A percentile compares a stretch with the other conserved stretches of the same genome.
phyloP scores from a whole-genome alignment of 2,113 vertebrate species.

The Alosa alosa region DNA sequence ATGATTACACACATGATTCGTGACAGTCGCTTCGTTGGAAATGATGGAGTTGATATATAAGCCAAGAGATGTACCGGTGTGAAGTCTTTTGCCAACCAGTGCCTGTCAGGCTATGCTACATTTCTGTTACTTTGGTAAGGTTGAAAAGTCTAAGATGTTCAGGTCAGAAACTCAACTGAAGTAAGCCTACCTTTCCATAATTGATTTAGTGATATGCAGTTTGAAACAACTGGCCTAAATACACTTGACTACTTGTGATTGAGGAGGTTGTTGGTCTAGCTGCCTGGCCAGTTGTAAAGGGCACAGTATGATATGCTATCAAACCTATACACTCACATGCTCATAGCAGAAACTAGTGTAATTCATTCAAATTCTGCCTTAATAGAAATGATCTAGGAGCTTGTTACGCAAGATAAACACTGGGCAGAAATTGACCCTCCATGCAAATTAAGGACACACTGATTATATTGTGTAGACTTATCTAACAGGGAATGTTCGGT shows the following conservation, averaged over 20 bases:
- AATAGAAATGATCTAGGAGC: background rate
- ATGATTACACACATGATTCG: background rate
- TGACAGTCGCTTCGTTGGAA: background rate
- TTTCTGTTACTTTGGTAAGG: background rate
- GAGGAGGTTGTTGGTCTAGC: background rate
- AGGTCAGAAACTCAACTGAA: background rate
- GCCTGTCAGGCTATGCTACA: background rate
- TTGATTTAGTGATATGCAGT: background rate
- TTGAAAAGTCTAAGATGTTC: background rate
- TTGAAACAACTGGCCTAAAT: background rate
- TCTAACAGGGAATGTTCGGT: constrained; percentile 1
- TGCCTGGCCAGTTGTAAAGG: background rate
- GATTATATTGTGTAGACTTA: background rate
- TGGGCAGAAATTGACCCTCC: background rate
- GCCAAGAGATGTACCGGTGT: background rate
- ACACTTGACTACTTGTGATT: background rate
- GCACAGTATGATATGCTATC: background rate
- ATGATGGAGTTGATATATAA: background rate
- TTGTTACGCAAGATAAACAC: background rate
- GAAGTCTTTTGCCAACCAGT: background rate
- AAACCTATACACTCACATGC: background rate
- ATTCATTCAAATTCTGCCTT: background rate
- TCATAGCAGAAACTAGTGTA: background rate
- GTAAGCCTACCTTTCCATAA: background rate
- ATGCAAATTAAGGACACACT: background rate